Conservation (phyloP, 2,113 vertebrate genomes). For the Hydropotes inermis region DNA sequence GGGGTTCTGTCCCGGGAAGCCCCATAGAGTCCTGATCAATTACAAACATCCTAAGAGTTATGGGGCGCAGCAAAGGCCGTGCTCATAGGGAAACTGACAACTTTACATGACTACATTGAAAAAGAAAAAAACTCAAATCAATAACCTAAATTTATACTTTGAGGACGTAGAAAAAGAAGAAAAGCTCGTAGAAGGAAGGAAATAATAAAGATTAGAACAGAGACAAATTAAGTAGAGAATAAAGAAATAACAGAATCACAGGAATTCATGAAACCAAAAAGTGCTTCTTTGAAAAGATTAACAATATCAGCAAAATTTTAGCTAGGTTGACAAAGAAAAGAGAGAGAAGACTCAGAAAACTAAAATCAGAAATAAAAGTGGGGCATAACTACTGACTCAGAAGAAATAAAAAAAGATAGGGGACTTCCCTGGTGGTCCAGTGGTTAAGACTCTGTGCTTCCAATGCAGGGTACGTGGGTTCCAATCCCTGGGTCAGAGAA, state of each 20-base stretch:
- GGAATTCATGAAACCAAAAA: background rate
- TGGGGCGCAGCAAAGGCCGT: background rate
- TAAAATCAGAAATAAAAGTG: background rate
- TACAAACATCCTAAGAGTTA: background rate
- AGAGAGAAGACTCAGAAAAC: background rate
- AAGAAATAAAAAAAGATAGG: background rate
- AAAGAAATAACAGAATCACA: background rate
- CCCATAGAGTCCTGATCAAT: background rate
- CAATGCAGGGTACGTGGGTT: background rate
- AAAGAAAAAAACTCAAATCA: background rate
- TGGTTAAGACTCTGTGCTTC: background rate
- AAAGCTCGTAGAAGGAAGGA: background rate
- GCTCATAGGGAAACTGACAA: background rate
- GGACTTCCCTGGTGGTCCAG: background rate
- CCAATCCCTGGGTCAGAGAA: background rate
- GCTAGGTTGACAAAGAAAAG: background rate
- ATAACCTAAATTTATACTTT: background rate
- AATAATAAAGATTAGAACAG: background rate
- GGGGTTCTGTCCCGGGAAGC: background rate
- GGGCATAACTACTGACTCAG: background rate
- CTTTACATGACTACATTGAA: background rate
- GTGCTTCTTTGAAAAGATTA: background rate
- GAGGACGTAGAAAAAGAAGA: background rate
- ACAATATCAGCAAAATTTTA: background rate
- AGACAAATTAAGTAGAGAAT: background rate